Evolutionary conservation across 2,888 invertebrate genomes (phyloP), one percentile per base, ranked within the genome.

Genomic region (Lymantria monacha): DNA sequence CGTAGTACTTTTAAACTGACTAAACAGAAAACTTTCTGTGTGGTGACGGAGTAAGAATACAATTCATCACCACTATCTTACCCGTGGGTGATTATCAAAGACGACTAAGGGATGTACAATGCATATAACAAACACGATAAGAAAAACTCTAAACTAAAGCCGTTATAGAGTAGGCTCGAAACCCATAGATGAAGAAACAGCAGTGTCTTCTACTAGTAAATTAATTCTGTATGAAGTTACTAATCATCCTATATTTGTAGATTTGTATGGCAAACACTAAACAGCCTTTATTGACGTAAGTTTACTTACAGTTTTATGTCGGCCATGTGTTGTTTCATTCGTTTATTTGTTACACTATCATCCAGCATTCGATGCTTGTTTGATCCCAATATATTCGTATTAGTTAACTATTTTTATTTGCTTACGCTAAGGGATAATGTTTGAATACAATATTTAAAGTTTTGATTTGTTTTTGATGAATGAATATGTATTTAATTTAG

Each of bases 251-350:
- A n/a, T 38, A 38, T 1, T 11, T 68, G 55, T 66, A 59, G 42
- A 51, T 51, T 14, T 33, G 54, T 61, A 63, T 66, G 68, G 66
- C 59, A 51, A 59, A 45, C 48, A 61, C 58, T 70, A 72, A 71
- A 72, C 73, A 74, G 63, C 72, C 71, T 73, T 70, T 73, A 69
- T 72, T 66, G 72, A 65, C 51, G 63, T 50, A 57, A 53, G 70
- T 71, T 72, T 70, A 71, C 63, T 53, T 49, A 53, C 68, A 59
- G 72, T 79, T 81, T 81, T 74, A 81, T 77, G 72, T 51, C 46
- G 31, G 80, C 77, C 81, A 81, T 81, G 76, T 81, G 78, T 69
- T 69, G 69, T 78, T 79, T 73, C 71, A 73, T 70, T 70, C 58
- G 74, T 76, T 76, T 79, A 76, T 76, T 76, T 79, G 64, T 66